Base-by-base conservation (phyloP, 2,113 vertebrate species). In the Sula dactylatra region DNA sequence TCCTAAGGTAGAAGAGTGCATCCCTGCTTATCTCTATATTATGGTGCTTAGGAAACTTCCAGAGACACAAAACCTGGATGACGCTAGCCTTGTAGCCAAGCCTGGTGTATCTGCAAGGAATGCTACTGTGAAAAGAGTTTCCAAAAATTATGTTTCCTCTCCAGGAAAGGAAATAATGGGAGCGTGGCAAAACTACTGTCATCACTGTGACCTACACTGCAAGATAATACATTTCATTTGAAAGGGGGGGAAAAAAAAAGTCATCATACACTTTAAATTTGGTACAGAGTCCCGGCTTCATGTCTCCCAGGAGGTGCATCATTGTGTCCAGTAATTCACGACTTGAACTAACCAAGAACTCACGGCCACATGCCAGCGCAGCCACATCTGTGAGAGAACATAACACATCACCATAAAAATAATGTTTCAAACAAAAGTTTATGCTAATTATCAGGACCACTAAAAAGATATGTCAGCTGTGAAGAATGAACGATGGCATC, bases 221-320 rank as follows among this genome's bases (percentile, higher is more conserved):
- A 76, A 56, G 52, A 52, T 20, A 78, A 91, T 4, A 26, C 18
- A 42, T 29, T 38, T 69, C 24, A 62, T 42, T 29, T 76, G 38
- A 91, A 86, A 86, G 61, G n/a, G 65, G 84, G 61, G n/a, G 65
- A 73, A 45, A 73, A 45, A 74, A 18, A 11, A 24, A 55, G 44
- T 50, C 50, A 93, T 95, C 99, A 2, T 98, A 99, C 99, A 99
- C 99, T 99, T 99, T 99, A 52, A 99, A 98, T 93, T 97, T 99
- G 69, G 98, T 98, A 82, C 99, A 99, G 91, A 98, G 97, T 27
- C 99, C 99, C 1, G 99, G 98, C 97, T 98, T 99, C 98, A 99
- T 96, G 83, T 98, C 91, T 82, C 98, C 98, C 74, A 99, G 98
- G 54, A 99, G 98, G 62, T 98, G 98, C 93, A 99, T 97, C 88